Evolutionary conservation across 2,888 invertebrate species (phyloP).

Genomic region (Caenorhabditis angaria): DNA sequence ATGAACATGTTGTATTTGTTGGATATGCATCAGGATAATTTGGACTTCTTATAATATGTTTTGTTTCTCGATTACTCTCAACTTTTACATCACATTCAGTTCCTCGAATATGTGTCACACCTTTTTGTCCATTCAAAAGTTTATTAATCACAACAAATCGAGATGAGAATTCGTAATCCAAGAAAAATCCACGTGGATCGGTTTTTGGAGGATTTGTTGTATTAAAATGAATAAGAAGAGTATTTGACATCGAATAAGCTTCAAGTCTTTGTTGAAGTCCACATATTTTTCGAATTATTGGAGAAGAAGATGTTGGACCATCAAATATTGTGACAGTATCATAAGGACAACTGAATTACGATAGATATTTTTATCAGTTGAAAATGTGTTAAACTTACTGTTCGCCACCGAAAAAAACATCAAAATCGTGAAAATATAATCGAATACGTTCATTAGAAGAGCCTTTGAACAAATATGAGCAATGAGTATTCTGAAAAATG

Average conservation of each 20-base stretch:
- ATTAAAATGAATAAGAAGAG: slow-evolving; percentile 70
- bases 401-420: slow-evolving; percentile 95
- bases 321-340: slow-evolving; percentile 97
- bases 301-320: slow-evolving; percentile 86
- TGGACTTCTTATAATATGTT: slow-evolving; percentile 74
- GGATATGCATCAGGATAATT: slow-evolving; percentile 74
- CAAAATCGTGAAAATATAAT: slow-evolving; percentile 95
- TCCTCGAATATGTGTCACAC: slow-evolving; percentile 65
- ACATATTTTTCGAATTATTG: slow-evolving; percentile 74
- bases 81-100: slow-evolving; percentile 83
- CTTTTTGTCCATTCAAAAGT: slow-evolving; percentile 70
- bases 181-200: slow-evolving; percentile 90
- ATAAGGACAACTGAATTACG: slow-evolving; percentile 88
- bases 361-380: too few relatives aligned
- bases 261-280: slow-evolving; percentile 71
- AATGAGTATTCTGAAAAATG: slow-evolving; percentile 66
- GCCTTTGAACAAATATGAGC: slow-evolving; percentile 83
- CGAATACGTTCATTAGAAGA: slow-evolving; percentile 88
- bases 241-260: slow-evolving; percentile 65
- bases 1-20: slow-evolving; percentile 74
- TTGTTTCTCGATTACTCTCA: slow-evolving; percentile 73
- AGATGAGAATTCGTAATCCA: slow-evolving; percentile 97
- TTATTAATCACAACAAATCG: slow-evolving; percentile 96
- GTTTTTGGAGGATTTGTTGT: slow-evolving; percentile 77
- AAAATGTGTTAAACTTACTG: slow-evolving; percentile 75